Evolutionary conservation across 53 echinoderm and acorn worm genomes (phyloP), one percentile per base, ranked within the genome.

Genomic region (Astropecten irregularis): DNA sequence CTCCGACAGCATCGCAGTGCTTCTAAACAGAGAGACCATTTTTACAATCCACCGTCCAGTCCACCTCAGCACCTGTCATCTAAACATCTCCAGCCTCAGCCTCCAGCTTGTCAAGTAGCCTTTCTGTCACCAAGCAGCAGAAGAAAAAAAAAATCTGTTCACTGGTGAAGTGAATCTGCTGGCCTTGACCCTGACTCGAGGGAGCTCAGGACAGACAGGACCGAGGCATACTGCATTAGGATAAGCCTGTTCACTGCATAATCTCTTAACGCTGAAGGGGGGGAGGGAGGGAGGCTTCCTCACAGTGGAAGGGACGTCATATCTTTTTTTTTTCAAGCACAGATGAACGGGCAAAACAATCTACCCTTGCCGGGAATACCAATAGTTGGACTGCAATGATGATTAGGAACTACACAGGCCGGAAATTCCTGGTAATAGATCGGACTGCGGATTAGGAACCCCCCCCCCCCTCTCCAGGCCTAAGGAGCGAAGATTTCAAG

Each of bases 121-220:
- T 61, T 33, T 61, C 61, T 9, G n/a, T n/a, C n/a, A n/a, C n/a
- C n/a, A n/a, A 29, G 16, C 9, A 13, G 47, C 14, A 9, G 47
- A 14, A 14, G 38, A 67, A 67, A 14, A 34, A 54, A n/a, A n/a
- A n/a, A n/a, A 50, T 27, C 76, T 26, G 36, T 28, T 25, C 15
- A 26, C 56, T 56, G n/a, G n/a, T n/a, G n/a, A n/a, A n/a, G n/a
- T n/a, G n/a, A 76, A 76, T 13, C 10, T 25, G 15, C 0, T 27
- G 76, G 25, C 76, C 76, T 76, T 76, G 76, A 76, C 76, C 76
- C 56, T 57, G 42, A 38, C 40, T 39, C 29, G 11, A 15, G 18
- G n/a, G n/a, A n/a, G n/a, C n/a, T n/a, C 76, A 39, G 76, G 44
- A 76, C 56, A 76, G 65, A 65, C 38, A 76, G 42, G 57, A 58